Evolutionary conservation across 2,797 vertebrate genomes (phyloP).

Genomic region (Protosalanx chinensis): DNA sequence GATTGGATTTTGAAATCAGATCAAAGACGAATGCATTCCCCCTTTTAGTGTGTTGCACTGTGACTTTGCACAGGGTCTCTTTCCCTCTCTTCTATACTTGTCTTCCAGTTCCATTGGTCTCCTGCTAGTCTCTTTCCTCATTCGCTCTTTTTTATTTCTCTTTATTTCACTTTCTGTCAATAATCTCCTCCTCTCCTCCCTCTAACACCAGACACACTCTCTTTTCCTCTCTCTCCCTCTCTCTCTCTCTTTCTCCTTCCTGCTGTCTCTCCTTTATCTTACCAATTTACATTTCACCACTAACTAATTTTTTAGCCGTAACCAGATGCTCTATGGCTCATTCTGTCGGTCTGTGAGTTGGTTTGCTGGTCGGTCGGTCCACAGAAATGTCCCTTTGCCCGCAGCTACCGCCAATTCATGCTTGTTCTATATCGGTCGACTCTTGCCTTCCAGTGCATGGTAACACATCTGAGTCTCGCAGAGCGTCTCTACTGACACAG

Average conservation of each 20-base stretch:
- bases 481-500: background rate
- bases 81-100: background rate
- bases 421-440: too few relatives aligned
- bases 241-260: background rate
- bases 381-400: background rate
- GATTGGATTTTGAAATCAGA: background rate
- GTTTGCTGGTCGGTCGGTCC: too few relatives aligned
- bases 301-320: too few relatives aligned
- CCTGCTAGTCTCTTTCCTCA: background rate
- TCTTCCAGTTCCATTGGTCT: background rate
- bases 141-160: background rate
- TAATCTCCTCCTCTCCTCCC: background rate
- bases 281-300: background rate
- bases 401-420: background rate
- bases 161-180: background rate
- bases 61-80: background rate
- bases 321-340: too few relatives aligned
- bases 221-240: background rate
- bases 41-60: constrained; percentile 19
- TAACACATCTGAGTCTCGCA: too few relatives aligned
- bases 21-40: constrained; percentile 40
- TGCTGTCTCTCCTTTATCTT: background rate
- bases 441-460: too few relatives aligned
- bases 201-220: background rate
- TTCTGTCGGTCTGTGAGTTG: background rate